Percentiles rank a stretch among this genome's conserved stretches.
Evolutionary conservation across 2,797 vertebrate genomes (phyloP).

Genomic region (Aeoliscus strigatus): DNA sequence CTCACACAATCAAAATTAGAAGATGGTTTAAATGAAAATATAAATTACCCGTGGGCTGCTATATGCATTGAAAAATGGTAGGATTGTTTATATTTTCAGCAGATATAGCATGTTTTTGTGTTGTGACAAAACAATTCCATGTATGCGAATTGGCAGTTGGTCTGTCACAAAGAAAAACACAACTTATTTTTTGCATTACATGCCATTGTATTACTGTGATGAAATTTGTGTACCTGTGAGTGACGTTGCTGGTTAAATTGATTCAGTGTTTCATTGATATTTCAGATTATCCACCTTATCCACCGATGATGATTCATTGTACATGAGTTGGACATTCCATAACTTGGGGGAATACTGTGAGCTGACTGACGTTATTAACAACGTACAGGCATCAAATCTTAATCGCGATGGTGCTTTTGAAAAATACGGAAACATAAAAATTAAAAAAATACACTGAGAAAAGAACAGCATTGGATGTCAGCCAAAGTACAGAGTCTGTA

Average conservation of each 20-base stretch:
- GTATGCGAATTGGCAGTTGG: neutral
- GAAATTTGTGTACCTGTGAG: too few species aligned
- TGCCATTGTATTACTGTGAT: too few species aligned
- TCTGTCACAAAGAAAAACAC: neutral
- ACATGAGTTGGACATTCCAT: too few species aligned
- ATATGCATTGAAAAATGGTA: neutral
- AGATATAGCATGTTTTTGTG: neutral
- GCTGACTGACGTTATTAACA: too few species aligned
- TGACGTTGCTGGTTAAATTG: too few species aligned
- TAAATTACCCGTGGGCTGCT: neutral
- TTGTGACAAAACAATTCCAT: conserved; percentile 2
- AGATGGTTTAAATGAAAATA: conserved; percentile 30
- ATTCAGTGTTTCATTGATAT: too few species aligned
- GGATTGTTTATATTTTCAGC: conserved; percentile 1
- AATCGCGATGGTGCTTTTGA: too few species aligned
- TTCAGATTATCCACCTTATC: too few species aligned
- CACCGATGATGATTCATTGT: too few species aligned
- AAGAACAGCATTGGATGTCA: conserved; percentile 62
- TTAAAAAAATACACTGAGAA: conserved; percentile 40
- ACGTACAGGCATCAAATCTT: too few species aligned
- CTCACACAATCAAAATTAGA: conserved; percentile 27
- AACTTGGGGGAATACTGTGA: too few species aligned
- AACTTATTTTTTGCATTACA: too few species aligned
- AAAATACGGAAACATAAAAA: conserved; percentile 16
- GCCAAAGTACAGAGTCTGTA: conserved; percentile 60